Evolutionary conservation across 2,888 invertebrate genomes (phyloP), one percentile per base, ranked within the genome.

Genomic region (Protodeltote pygarga): DNA sequence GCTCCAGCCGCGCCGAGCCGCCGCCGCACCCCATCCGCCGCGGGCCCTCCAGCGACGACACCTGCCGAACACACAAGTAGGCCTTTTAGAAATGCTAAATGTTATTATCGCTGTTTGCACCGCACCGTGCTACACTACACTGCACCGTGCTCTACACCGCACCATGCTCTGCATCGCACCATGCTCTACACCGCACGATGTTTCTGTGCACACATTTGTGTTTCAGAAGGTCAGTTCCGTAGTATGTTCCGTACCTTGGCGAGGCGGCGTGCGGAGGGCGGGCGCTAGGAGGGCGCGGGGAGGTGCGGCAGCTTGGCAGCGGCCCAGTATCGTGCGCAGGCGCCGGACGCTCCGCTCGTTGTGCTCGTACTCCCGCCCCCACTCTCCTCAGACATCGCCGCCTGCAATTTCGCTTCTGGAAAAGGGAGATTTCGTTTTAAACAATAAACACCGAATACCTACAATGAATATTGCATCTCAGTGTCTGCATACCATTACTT

Each of bases 241-340:
- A n/a, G n/a, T n/a, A n/a, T n/a, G n/a, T n/a, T n/a, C n/a, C n/a
- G 23, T 63, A 91, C 91, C 89, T 91, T 92, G 73, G 89, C 87
- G 76, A 90, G 89, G 66, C 87, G 89, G 73, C 88, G 87, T 67
- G 83, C 79, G 73, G 79, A 79, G 40, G 86, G 88, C 87, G 89
- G 86, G 79, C 88, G 91, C 89, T 91, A 89, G 91, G 92, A 93
- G 76, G 92, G 89, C 71, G 89, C 91, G 80, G 89, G 89, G 74
- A 88, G 88, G 84, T 80, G 93, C 81, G 80, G 93, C 88, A 79
- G 89, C 90, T 82, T 93, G 86, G 79, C 91, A 79, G 74, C 79
- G 75, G 81, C 75, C 87, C 88, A 88, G 79, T 85, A 88, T 40
- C 86, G 61, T 63, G 58, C 62, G 42, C 58, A 61, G 45, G 60